phyloP scores from a whole-genome alignment of 2,888 invertebrate genomes.

The Phasia obesa region DNA sequence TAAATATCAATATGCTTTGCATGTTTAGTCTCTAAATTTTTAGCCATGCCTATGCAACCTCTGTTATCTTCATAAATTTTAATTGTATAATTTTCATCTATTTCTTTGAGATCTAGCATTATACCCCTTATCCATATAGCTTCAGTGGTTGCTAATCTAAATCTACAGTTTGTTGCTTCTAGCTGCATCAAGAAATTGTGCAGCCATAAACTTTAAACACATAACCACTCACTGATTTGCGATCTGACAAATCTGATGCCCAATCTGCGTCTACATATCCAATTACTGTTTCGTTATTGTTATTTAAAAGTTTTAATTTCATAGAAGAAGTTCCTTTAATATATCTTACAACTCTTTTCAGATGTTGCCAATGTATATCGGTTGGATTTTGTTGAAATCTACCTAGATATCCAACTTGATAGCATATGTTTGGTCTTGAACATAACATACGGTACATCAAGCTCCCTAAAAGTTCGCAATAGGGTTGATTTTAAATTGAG shows the following conservation, averaged over 20 bases:
- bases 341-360: conserved; percentile 14
- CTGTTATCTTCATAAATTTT: not conserved
- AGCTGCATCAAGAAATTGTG: no score
- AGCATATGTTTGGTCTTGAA: not conserved
- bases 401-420: not conserved
- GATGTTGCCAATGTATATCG: conserved; percentile 23
- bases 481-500: not conserved
- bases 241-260: not conserved
- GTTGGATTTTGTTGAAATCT: conserved; percentile 9
- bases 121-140: no score
- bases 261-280: conserved; percentile 10
- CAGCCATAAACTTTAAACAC: no score
- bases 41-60: not conserved
- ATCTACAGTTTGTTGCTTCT: not conserved
- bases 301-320: not conserved
- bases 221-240: not conserved
- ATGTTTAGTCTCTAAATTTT: not conserved
- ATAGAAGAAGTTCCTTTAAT: conserved; percentile 5
- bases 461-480: not conserved
- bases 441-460: not conserved
- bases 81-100: no score
- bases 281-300: not conserved
- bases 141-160: no score
- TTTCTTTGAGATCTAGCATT: no score
- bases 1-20: conserved; percentile 6